Percentiles rank a stretch among this genome's conserved stretches.
These are phyloP conservation scores for Laupala kohalensis DNA, from an alignment of 1,140 invertebrate genomes.

Conservation along the genomic window DNA sequence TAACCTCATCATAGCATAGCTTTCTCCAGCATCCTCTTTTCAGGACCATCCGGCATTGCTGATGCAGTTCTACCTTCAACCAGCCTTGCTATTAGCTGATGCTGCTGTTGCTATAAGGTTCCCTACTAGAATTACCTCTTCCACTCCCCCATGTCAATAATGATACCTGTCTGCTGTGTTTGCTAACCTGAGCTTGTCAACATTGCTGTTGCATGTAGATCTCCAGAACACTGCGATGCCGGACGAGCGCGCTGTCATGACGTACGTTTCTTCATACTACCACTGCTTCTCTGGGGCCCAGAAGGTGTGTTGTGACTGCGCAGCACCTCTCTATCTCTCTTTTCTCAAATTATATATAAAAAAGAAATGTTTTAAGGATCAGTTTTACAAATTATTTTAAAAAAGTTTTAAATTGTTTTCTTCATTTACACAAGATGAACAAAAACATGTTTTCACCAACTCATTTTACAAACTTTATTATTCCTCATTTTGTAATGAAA, in stretches of 20 bases:
- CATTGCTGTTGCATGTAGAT: slow-evolving; percentile 49
- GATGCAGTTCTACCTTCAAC: no score
- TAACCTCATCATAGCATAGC: background rate
- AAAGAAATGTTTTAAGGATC: no score
- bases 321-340: background rate
- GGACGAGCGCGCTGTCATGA: slow-evolving; percentile 98
- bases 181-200: background rate
- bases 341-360: background rate
- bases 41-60: background rate
- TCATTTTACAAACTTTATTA: no score
- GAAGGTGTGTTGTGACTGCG: slow-evolving; percentile 82
- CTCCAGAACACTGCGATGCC: slow-evolving; percentile 96
- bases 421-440: no score
- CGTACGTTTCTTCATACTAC: slow-evolving; percentile 99
- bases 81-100: background rate
- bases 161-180: background rate
- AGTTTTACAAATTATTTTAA: no score
- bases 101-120: background rate
- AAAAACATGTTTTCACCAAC: no score
- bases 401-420: no score
- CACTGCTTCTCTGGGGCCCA: slow-evolving; percentile 99
- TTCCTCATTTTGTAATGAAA: no score
- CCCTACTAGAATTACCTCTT: no score
- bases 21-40: background rate
- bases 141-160: no score